Percentiles rank a stretch among this genome's conserved stretches.
These are phyloP conservation scores for Magallana gigas DNA, from an alignment of 1,140 invertebrate genomes.

Conservation along the genomic window DNA sequence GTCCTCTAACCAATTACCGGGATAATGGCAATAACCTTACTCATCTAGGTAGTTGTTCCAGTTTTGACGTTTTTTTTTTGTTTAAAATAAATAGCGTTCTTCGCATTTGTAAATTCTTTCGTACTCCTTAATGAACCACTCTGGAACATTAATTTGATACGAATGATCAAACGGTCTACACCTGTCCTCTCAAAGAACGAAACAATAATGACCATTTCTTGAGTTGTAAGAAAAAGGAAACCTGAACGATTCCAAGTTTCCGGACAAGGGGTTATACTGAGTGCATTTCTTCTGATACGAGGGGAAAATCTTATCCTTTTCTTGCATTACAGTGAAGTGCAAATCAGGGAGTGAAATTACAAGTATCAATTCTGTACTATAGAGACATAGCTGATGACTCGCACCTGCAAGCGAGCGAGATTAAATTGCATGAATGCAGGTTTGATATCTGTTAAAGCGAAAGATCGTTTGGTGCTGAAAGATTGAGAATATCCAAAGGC, in stretches of 20 bases:
- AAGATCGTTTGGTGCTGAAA: constrained; percentile 30
- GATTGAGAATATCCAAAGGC: constrained; percentile 30
- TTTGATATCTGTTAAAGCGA: neutral
- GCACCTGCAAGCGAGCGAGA: constrained; percentile 22
- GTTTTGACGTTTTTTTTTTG: neutral
- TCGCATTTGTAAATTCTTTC: constrained; percentile 36
- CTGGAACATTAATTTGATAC: constrained; percentile 14
- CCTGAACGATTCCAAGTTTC: constrained; percentile 14
- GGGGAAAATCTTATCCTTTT: constrained; percentile 15
- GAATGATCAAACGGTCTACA: constrained; percentile 28
- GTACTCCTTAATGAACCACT: constrained; percentile 16
- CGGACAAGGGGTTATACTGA: neutral
- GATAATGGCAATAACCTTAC: neutral
- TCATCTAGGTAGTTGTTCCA: neutral
- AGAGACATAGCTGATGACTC: neutral
- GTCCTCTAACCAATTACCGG: neutral
- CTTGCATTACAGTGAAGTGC: neutral
- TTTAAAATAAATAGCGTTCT: neutral
- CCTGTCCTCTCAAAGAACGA: neutral
- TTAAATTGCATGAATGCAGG: constrained; percentile 26
- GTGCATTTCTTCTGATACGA: neutral
- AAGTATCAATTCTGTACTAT: constrained; percentile 28
- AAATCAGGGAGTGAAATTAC: constrained; percentile 30
- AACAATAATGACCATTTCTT: constrained; percentile 6
- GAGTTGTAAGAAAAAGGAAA: constrained; percentile 24